Conservation (phyloP, 30 jellyfish, hydroid and myxozoan genomes). For the Turritopsis rubra region DNA sequence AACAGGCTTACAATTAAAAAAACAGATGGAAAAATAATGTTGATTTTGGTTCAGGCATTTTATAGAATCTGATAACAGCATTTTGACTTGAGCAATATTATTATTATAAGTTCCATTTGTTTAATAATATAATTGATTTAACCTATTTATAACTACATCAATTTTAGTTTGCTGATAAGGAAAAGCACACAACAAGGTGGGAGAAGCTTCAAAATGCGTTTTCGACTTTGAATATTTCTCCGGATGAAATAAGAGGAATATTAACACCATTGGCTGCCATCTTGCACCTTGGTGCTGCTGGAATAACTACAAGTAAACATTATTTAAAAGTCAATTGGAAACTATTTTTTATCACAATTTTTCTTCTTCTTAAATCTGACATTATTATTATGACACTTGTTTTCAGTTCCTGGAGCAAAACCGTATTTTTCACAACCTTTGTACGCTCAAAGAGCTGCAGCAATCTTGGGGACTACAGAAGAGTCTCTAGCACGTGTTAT, state of each 20-base stretch:
- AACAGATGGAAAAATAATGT: too few species aligned
- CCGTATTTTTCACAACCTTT: constrained; percentile 56
- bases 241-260: constrained; percentile 77
- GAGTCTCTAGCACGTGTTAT: constrained; percentile 63
- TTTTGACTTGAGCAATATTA: too few species aligned
- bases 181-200: constrained; percentile 43
- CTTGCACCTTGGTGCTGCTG: constrained; percentile 91
- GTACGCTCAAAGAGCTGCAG: constrained; percentile 84
- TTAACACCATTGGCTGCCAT: constrained; percentile 87
- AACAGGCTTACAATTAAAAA: too few species aligned
- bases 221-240: constrained; percentile 56
- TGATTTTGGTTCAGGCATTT: too few species aligned
- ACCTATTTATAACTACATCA: too few species aligned
- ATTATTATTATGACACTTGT: neutral
- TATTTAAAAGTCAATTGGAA: too few species aligned
- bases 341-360: neutral
- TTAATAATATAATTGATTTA: too few species aligned
- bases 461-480: constrained; percentile 75
- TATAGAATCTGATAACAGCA: too few species aligned
- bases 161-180: constrained; percentile 16
- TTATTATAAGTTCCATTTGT: too few species aligned
- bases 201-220: constrained; percentile 53
- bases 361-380: neutral
- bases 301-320: constrained; percentile 53
- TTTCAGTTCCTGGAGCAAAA: constrained; percentile 43